phyloP scores from a whole-genome alignment of 1,140 invertebrate species.

The Hypothenemus hampei region DNA sequence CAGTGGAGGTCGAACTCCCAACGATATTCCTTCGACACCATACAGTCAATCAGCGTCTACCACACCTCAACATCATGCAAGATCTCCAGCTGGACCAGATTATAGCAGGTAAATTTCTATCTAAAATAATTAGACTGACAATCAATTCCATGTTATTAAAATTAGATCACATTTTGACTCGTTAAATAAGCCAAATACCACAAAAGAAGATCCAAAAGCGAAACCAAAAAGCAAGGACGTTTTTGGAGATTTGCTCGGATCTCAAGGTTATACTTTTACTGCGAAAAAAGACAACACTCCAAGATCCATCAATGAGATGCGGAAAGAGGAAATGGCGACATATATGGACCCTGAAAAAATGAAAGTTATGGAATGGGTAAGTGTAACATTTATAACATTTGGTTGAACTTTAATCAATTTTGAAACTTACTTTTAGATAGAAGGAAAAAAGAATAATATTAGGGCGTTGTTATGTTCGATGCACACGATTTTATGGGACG shows the following conservation, averaged over 20 bases:
- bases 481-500: slow-evolving; percentile 91
- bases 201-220: slow-evolving; percentile 40
- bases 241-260: slow-evolving; percentile 86
- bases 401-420: neutral
- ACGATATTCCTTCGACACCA: slow-evolving; percentile 42
- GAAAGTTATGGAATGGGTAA: slow-evolving; percentile 73
- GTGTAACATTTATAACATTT: slow-evolving; percentile 7
- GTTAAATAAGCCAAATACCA: slow-evolving; percentile 44
- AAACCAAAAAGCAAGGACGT: slow-evolving; percentile 61
- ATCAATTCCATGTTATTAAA: neutral
- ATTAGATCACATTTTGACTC: slow-evolving; percentile 60
- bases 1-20: slow-evolving; percentile 31
- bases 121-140: too few relatives aligned
- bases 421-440: slow-evolving; percentile 57
- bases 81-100: slow-evolving; percentile 38
- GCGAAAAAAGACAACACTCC: slow-evolving; percentile 71
- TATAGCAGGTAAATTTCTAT: slow-evolving; percentile 22
- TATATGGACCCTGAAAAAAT: slow-evolving; percentile 90
- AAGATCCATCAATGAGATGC: slow-evolving; percentile 88
- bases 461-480: slow-evolving; percentile 90
- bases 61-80: slow-evolving; percentile 43
- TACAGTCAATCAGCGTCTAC: slow-evolving; percentile 43
- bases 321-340: slow-evolving; percentile 78
- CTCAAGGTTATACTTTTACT: slow-evolving; percentile 80
- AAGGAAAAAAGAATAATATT: slow-evolving; percentile 96